Conservation (phyloP, 2,888 invertebrate species). For the Bellardia bayeri region DNA sequence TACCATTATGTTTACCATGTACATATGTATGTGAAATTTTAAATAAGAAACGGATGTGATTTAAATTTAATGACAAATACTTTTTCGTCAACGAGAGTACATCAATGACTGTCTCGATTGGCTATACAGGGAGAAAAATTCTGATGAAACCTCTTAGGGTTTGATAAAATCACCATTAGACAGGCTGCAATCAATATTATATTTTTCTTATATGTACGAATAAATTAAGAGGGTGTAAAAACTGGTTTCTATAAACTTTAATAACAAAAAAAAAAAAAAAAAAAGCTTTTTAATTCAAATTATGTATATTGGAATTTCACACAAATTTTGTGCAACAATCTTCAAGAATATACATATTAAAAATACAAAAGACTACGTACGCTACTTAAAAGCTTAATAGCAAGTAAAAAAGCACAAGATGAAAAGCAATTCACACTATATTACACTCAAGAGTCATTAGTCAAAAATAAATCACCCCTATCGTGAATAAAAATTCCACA, state of each 20-base stretch:
- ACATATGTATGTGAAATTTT: slow-evolving; percentile 11
- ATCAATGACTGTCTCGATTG: neutral
- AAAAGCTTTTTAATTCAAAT: no score
- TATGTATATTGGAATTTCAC: no score
- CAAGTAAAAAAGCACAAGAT: no score
- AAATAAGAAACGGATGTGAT: slow-evolving; percentile 67
- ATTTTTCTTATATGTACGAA: neutral
- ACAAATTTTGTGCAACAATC: no score
- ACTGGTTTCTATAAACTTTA: neutral
- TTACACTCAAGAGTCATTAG: no score
- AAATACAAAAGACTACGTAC: no score
- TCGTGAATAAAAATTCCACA: no score
- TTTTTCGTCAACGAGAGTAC: neutral
- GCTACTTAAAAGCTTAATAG: no score
- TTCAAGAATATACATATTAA: no score
- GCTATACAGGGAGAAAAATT: neutral
- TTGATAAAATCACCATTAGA: slow-evolving; percentile 12
- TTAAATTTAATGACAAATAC: slow-evolving; percentile 57
- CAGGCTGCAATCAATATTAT: slow-evolving; percentile 41
- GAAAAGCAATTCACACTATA: no score
- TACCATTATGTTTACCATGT: slow-evolving; percentile 1
- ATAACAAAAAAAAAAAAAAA: no score
- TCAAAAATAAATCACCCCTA: no score
- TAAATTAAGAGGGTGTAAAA: neutral
- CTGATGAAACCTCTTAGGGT: slow-evolving; percentile 10